Evolutionary conservation across 2,888 invertebrate species (phyloP), one percentile per base, ranked within the genome.

Genomic region (Colletes collaris): DNA sequence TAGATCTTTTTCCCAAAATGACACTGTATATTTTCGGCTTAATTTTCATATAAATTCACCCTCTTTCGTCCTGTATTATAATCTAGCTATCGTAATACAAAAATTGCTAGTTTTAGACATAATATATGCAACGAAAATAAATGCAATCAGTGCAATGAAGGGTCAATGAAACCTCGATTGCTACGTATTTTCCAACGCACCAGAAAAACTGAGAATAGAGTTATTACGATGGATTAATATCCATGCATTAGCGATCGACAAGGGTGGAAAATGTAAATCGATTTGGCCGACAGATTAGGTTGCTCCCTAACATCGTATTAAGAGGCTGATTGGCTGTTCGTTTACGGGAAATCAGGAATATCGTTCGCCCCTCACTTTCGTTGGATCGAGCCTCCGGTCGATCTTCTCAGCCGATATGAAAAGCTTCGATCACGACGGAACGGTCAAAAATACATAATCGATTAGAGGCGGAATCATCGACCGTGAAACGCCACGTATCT

Each of bases 361-460:
- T 85, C 76, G 69, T 59, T 40, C 66, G 59, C 60, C 46, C 63
- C 10, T 56, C 46, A 53, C 37, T 63, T 74, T 79, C 68, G 35
- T 56, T 8, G 44, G 46, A 19, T 6, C 50, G 16, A 5, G 44
- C 49, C 46, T 35, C 13, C 75, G 66, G 44, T 46, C 58, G 82
- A 79, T 84, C 76, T 55, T 71, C 68, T 53, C 65, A 52, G 59
- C 27, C 82, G 82, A 85, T 84, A 84, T 19, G 85, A 53, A 81
- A 75, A 67, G 63, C 69, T 68, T 53, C 69, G 68, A 69, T 72
- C 68, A 58, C 53, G 73, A 69, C 13, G 40, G 40, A 7, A 65
- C 44, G 60, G 55, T 64, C 74, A 85, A 83, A 86, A 86, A 86
- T 86, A 63, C 70, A 66, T 86, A 86, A 86, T 86, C 86, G 86